Evolutionary conservation across 2,888 invertebrate genomes (phyloP).

Genomic region (Omphaloscelis lunosa): DNA sequence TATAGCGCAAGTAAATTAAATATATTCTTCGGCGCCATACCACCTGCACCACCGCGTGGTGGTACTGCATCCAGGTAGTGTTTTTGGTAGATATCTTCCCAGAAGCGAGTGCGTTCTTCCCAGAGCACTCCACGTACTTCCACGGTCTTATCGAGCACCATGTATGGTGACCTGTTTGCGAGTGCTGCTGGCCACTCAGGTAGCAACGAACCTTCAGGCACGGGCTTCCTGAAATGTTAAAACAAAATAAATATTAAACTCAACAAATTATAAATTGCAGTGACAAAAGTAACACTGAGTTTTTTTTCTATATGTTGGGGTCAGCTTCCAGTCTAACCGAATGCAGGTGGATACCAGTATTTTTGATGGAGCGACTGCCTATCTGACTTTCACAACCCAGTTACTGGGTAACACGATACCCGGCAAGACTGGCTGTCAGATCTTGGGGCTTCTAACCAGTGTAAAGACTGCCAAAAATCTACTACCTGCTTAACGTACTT

Average conservation of each 20-base stretch:
- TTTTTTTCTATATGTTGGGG: too few species aligned
- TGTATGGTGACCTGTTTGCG: slow-evolving; percentile 64
- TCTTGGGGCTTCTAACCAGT: neutral
- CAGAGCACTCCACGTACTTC: slow-evolving; percentile 62
- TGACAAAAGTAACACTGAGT: too few species aligned
- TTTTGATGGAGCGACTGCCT: too few species aligned
- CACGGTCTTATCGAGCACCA: slow-evolving; percentile 64
- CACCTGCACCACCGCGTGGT: neutral
- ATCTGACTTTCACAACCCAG: too few species aligned
- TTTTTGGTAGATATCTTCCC: slow-evolving; percentile 69
- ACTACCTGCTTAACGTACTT: neutral
- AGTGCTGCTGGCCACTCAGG: slow-evolving; percentile 68
- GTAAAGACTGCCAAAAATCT: neutral
- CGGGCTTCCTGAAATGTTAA: slow-evolving; percentile 39
- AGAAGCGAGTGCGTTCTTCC: slow-evolving; percentile 64
- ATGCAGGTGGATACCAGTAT: too few species aligned
- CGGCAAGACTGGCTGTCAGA: neutral
- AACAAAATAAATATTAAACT: too few species aligned
- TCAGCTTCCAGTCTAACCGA: too few species aligned
- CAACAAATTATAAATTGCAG: too few species aligned
- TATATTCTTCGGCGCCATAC: slow-evolving; percentile 12
- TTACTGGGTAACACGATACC: neutral
- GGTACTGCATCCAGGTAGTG: slow-evolving; percentile 60
- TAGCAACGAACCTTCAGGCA: slow-evolving; percentile 57
- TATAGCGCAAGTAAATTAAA: neutral